These are phyloP conservation scores for Irena cyanogastra DNA, from an alignment of 2,113 vertebrate species.

Conservation along the genomic window DNA sequence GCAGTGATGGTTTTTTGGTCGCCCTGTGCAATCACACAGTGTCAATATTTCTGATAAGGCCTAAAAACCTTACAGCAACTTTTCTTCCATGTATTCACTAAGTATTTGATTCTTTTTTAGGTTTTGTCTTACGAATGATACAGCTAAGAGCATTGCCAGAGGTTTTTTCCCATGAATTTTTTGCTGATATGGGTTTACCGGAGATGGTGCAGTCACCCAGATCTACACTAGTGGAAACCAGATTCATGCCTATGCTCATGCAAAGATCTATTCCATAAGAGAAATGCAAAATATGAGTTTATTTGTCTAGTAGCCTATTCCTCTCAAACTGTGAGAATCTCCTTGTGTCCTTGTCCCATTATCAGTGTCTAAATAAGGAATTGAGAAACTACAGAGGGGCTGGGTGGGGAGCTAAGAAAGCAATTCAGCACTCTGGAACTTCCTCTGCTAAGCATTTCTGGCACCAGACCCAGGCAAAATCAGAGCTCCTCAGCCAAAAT, in stretches of 20 bases:
- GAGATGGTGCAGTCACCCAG: background rate
- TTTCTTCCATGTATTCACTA: background rate
- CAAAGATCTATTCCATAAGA: background rate
- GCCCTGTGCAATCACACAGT: background rate
- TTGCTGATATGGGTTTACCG: background rate
- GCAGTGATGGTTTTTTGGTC: background rate
- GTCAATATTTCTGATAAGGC: background rate
- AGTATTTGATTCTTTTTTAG: background rate
- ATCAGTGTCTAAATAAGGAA: conserved; percentile 61
- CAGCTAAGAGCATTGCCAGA: background rate
- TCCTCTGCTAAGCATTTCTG: conserved; percentile 67
- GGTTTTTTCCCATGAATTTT: background rate
- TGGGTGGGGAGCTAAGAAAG: conserved; percentile 67
- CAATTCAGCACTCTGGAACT: conserved; percentile 65
- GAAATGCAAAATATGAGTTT: background rate
- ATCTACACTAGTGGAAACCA: background rate
- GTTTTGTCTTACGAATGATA: background rate
- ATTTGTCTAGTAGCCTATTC: background rate
- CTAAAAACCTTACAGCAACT: background rate
- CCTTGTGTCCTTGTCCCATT: conserved; percentile 3
- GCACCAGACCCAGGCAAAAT: conserved; percentile 53
- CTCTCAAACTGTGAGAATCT: conserved; percentile 24
- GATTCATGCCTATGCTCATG: background rate
- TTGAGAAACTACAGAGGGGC: conserved; percentile 47
- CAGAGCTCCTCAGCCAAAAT: conserved; percentile 61